Conservation (phyloP, 2,888 invertebrate genomes). For the Mimachlamys varia region DNA sequence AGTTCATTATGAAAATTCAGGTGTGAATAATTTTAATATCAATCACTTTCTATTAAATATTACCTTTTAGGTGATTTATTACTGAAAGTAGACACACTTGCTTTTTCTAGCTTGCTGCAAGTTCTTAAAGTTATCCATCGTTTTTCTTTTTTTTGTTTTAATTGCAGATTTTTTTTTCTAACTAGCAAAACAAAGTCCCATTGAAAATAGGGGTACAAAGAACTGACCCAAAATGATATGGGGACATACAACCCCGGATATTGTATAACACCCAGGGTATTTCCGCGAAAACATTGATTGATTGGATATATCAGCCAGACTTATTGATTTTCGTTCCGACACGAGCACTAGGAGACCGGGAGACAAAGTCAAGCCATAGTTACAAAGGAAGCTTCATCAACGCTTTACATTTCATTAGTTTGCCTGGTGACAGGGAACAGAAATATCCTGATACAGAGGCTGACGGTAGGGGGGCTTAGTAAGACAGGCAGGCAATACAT, state of each 20-base stretch:
- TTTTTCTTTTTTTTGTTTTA: too few relatives aligned
- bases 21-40: too few relatives aligned
- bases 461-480: not conserved
- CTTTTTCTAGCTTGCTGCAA: too few relatives aligned
- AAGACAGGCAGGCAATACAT: not conserved
- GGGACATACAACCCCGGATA: not conserved
- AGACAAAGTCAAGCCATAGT: not conserved
- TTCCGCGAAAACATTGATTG: not conserved
- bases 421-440: not conserved
- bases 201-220: too few relatives aligned
- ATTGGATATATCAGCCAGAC: conserved; percentile 32
- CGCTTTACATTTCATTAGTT: not conserved
- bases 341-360: not conserved
- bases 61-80: too few relatives aligned
- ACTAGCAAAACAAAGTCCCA: too few relatives aligned
- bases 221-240: not conserved
- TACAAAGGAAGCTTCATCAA: not conserved
- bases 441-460: not conserved
- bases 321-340: not conserved
- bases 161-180: too few relatives aligned
- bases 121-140: too few relatives aligned
- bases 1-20: too few relatives aligned
- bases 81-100: too few relatives aligned
- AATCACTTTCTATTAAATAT: too few relatives aligned
- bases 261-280: not conserved